Percentiles rank a stretch among this genome's conserved stretches.
Evolutionary conservation across 2,888 invertebrate genomes (phyloP).

Genomic region (Drosophila cracens): DNA sequence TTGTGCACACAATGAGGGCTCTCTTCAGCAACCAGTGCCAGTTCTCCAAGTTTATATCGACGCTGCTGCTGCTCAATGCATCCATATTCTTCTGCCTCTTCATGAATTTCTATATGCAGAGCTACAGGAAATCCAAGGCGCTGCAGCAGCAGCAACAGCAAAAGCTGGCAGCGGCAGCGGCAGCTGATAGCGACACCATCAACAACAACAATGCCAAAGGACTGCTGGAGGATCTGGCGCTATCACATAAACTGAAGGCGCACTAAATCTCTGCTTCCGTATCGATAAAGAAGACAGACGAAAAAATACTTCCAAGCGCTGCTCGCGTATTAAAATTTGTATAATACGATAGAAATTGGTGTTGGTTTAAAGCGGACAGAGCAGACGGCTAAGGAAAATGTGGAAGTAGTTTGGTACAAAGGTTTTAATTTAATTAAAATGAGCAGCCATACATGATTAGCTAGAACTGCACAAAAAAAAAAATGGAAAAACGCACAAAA

Average conservation of each 20-base stretch:
- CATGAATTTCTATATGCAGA: slow-evolving; percentile 95
- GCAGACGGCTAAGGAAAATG: slow-evolving; percentile 45
- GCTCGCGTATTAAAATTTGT: slow-evolving; percentile 44
- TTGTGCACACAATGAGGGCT: slow-evolving; percentile 83
- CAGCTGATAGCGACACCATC: slow-evolving; percentile 46
- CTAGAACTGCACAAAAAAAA: slow-evolving; percentile 27
- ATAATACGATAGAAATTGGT: slow-evolving; percentile 66
- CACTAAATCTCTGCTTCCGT: slow-evolving; percentile 50
- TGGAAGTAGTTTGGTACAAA: slow-evolving; percentile 72
- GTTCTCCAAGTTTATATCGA: slow-evolving; percentile 88
- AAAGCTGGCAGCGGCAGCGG: slow-evolving; percentile 33
- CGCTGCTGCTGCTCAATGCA: slow-evolving; percentile 91
- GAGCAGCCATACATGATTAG: slow-evolving; percentile 66
- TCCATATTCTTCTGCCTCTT: slow-evolving; percentile 95
- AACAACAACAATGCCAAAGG: slow-evolving; percentile 56
- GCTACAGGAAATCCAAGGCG: slow-evolving; percentile 87
- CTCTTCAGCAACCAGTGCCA: slow-evolving; percentile 84
- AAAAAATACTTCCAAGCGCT: slow-evolving; percentile 50
- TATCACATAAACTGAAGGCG: slow-evolving; percentile 70
- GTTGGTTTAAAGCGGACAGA: slow-evolving; percentile 52
- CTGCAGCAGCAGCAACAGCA: slow-evolving; percentile 47
- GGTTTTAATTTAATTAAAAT: slow-evolving; percentile 64
- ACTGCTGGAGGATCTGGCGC: slow-evolving; percentile 42
- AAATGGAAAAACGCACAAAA: slow-evolving; percentile 10
- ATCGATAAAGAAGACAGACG: background rate